phyloP scores from a whole-genome alignment of 2,113 vertebrate genomes.

The Lanius collurio region DNA sequence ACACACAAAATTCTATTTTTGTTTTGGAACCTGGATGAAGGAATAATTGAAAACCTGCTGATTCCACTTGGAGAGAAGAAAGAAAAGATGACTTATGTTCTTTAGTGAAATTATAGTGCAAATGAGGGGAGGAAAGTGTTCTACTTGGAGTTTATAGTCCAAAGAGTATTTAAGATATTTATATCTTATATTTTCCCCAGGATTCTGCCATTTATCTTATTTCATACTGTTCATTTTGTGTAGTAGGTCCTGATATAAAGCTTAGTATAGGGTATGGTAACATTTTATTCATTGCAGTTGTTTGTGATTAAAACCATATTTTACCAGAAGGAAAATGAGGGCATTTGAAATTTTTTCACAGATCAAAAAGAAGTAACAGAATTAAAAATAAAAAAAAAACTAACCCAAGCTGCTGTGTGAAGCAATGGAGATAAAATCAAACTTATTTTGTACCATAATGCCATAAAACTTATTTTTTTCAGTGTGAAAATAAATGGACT shows the following conservation, averaged over 20 bases:
- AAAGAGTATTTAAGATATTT: background rate
- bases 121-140: background rate
- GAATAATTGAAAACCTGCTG: background rate
- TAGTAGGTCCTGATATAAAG: background rate
- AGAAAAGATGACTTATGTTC: background rate
- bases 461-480: fast-evolving
- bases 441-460: background rate
- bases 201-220: background rate
- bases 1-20: background rate
- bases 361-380: background rate
- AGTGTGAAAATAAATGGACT: background rate
- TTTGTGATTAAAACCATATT: background rate
- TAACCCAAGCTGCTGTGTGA: background rate
- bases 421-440: background rate
- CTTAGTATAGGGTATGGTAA: background rate
- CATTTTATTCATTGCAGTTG: background rate
- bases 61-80: background rate
- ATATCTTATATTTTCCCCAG: background rate
- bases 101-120: background rate
- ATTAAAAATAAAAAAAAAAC: background rate
- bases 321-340: background rate
- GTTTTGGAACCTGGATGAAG: background rate
- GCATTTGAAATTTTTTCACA: background rate
- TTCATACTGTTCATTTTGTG: background rate
- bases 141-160: background rate